Conservation (phyloP, 2,888 invertebrate species). For the Acrobasis suavella region DNA sequence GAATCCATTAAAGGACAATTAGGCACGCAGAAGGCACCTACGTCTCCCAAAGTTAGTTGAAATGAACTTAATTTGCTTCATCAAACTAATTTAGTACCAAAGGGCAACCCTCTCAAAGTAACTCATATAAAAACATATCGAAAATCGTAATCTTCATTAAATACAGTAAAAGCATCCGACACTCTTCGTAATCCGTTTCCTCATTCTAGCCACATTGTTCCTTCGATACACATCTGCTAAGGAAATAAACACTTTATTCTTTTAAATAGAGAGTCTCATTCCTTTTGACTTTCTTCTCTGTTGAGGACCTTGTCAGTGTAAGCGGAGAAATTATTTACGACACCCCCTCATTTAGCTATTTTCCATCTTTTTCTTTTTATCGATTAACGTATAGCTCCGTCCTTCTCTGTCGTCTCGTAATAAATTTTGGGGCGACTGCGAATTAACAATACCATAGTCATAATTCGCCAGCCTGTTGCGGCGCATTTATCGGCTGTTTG, state of each 20-base stretch:
- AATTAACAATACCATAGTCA: conserved; percentile 71
- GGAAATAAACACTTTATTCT: conserved; percentile 35
- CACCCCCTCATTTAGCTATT: conserved; percentile 69
- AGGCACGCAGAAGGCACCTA: not conserved
- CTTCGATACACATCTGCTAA: conserved; percentile 37
- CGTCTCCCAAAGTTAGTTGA: not conserved
- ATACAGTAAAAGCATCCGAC: conserved; percentile 63
- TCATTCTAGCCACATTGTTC: conserved; percentile 60
- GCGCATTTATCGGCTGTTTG: conserved; percentile 54
- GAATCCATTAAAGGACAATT: not conserved
- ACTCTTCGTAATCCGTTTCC: conserved; percentile 64
- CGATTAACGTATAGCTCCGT: conserved; percentile 42
- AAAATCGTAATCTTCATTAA: conserved; percentile 59
- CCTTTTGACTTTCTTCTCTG: conserved; percentile 30
- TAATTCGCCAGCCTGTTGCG: conserved; percentile 66
- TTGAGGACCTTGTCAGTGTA: conserved; percentile 63
- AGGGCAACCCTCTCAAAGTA: conserved; percentile 19
- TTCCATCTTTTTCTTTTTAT: conserved; percentile 51
- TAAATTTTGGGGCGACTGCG: conserved; percentile 68
- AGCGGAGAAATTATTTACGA: conserved; percentile 70
- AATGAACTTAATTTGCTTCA: conserved; percentile 1
- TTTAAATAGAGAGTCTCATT: conserved; percentile 33
- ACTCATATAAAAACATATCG: conserved; percentile 39
- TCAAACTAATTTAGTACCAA: not conserved
- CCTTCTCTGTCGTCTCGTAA: conserved; percentile 54